phyloP scores from a whole-genome alignment of 2,797 vertebrate genomes.

The Pangasius krempfi region DNA sequence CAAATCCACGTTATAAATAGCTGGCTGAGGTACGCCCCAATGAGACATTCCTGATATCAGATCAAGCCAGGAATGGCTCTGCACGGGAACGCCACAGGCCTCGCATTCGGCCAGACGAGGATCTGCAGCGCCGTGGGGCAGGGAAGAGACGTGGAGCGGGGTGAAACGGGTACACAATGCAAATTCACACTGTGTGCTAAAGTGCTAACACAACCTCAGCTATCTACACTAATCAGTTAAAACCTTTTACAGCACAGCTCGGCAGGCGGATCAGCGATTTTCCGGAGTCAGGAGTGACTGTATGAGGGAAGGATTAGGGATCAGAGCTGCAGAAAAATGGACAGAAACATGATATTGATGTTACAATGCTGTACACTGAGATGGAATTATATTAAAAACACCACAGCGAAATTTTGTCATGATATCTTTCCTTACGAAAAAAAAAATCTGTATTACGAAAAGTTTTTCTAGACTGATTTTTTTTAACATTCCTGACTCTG shows the following conservation, averaged over 20 bases:
- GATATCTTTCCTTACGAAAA: background rate
- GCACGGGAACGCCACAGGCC: slow-evolving; percentile 47
- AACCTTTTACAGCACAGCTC: background rate
- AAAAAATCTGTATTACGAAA: background rate
- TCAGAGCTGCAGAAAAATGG: background rate
- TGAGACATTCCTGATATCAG: slow-evolving; percentile 20
- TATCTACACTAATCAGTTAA: no score
- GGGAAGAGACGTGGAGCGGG: slow-evolving; percentile 32
- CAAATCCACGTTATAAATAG: slow-evolving; percentile 45
- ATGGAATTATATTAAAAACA: background rate
- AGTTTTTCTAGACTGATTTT: background rate
- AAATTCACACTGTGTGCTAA: background rate
- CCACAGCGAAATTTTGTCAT: no score
- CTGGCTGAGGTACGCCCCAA: slow-evolving; percentile 24
- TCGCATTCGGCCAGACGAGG: slow-evolving; percentile 46
- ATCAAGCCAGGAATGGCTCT: slow-evolving; percentile 33
- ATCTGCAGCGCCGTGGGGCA: slow-evolving; percentile 21
- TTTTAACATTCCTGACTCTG: background rate
- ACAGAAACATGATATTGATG: background rate
- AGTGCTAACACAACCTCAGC: background rate
- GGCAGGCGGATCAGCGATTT: background rate
- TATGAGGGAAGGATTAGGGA: background rate
- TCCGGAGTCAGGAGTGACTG: background rate
- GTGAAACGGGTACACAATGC: slow-evolving; percentile 27
- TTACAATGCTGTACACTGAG: background rate